Evolutionary conservation across 1,140 invertebrate genomes (phyloP).

Genomic region (Bombus picipes): DNA sequence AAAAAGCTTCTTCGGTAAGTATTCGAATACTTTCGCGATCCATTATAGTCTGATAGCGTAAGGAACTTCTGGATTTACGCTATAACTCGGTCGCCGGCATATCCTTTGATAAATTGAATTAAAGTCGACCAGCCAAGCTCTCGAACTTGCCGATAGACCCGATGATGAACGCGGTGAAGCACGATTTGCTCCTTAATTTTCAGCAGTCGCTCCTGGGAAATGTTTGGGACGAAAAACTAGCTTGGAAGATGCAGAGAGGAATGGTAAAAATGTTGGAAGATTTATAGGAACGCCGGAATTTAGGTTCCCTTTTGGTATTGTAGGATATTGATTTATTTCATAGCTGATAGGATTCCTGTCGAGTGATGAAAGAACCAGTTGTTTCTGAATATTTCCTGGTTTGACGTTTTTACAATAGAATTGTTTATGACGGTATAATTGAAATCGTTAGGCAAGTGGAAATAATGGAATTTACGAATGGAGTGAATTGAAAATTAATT

Average conservation of each 20-base stretch:
- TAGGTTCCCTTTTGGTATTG: not conserved
- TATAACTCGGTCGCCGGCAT: constrained; percentile 45
- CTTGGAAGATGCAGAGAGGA: not conserved
- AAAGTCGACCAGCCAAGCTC: constrained; percentile 57
- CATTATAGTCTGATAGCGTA: not conserved
- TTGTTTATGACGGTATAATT: not conserved
- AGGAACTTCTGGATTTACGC: not conserved
- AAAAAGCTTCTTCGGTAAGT: not conserved
- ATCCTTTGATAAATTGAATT: constrained; percentile 65
- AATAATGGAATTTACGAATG: not conserved
- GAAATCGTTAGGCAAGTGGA: not conserved
- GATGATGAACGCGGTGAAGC: not conserved
- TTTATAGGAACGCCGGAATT: not conserved
- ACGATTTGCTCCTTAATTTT: constrained; percentile 29
- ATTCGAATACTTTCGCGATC: no score
- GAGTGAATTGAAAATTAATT: not conserved
- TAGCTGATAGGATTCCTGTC: not conserved
- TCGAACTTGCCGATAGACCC: constrained; percentile 49
- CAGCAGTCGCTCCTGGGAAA: not conserved
- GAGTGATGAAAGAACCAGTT: not conserved
- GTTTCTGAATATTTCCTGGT: not conserved
- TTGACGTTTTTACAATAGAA: not conserved
- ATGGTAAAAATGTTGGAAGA: not conserved
- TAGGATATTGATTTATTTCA: not conserved
- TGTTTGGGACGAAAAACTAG: not conserved